Evolutionary conservation across 2,888 invertebrate species (phyloP).

Genomic region (Napeogenes inachia): DNA sequence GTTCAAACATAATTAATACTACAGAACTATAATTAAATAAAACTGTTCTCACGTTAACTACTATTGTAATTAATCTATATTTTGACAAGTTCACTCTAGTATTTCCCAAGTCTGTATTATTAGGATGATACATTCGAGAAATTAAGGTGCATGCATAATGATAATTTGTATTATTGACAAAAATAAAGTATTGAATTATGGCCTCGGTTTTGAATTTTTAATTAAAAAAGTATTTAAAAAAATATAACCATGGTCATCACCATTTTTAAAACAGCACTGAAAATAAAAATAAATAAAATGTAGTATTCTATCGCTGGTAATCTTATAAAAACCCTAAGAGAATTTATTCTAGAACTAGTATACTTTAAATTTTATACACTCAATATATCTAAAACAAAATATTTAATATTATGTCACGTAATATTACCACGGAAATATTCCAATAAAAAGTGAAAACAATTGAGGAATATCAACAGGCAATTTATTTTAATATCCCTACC

Average conservation of each 20-base stretch:
- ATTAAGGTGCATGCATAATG: constrained; percentile 12
- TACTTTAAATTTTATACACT: no score
- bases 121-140: constrained; percentile 13
- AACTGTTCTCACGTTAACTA: constrained; percentile 55
- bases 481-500: constrained; percentile 9
- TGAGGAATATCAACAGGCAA: constrained; percentile 13
- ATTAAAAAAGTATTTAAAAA: no score
- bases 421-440: not conserved
- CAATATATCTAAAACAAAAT: no score
- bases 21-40: constrained; percentile 38
- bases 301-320: no score
- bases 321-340: no score
- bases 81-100: constrained; percentile 42
- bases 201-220: no score
- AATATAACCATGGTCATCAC: no score
- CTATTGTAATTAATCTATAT: constrained; percentile 64
- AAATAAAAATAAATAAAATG: no score
- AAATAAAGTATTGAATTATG: no score
- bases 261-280: no score
- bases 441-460: not conserved
- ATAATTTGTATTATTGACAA: no score
- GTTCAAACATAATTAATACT: constrained; percentile 41
- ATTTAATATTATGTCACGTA: not conserved
- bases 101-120: constrained; percentile 18
- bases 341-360: no score